These are phyloP conservation scores for Branchipolynoe longqiensis DNA, from an alignment of 2,888 invertebrate genomes.

Conservation along the genomic window DNA sequence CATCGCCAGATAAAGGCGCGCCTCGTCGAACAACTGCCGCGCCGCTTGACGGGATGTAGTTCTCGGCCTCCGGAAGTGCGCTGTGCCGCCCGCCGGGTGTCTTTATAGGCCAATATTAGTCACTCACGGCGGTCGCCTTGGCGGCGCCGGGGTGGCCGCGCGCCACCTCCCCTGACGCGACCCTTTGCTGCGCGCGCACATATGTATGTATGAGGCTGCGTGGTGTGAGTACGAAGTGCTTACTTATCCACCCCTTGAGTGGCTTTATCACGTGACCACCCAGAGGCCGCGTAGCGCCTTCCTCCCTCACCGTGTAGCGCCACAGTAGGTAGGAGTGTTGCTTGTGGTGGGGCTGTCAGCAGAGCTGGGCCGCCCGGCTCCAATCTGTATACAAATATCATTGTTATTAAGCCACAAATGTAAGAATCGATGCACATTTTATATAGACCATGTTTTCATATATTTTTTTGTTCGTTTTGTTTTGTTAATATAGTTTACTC, in stretches of 20 bases:
- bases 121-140: not conserved
- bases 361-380: too few species aligned
- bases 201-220: constrained; percentile 3
- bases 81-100: constrained; percentile 4
- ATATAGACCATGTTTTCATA: too few species aligned
- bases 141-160: not conserved
- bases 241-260: constrained; percentile 9
- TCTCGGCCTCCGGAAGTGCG: not conserved
- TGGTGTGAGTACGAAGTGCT: constrained; percentile 19
- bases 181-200: too few species aligned
- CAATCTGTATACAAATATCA: too few species aligned
- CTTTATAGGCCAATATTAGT: constrained; percentile 47
- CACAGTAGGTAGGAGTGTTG: too few species aligned
- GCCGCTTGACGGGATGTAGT: constrained; percentile 13
- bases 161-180: too few species aligned
- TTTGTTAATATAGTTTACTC: too few species aligned
- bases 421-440: too few species aligned
- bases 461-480: too few species aligned
- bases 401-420: too few species aligned
- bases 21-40: not conserved
- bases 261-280: not conserved
- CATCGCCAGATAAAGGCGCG: constrained; percentile 3
- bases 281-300: not conserved
- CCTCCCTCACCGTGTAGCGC: too few species aligned
- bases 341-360: too few species aligned